phyloP scores from a whole-genome alignment of 2,113 vertebrate species.

The Ochotona curzoniae region DNA sequence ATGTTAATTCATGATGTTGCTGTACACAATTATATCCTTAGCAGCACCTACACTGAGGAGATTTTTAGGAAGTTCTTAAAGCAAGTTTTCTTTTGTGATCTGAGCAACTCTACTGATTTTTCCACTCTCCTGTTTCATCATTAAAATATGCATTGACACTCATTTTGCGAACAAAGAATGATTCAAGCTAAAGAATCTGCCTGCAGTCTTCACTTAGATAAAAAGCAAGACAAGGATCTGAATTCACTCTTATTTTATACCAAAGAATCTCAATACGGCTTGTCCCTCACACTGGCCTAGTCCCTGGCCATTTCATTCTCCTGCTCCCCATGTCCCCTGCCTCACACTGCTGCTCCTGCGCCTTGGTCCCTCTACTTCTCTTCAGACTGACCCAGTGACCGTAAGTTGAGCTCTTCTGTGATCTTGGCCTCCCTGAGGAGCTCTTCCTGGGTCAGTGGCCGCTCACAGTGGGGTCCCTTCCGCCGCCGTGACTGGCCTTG shows the following conservation, averaged over 20 bases:
- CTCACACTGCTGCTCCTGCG: background rate
- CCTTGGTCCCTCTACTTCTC: background rate
- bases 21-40: background rate
- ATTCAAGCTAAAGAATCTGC: background rate
- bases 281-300: background rate
- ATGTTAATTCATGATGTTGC: background rate
- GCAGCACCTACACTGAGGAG: background rate
- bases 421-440: conserved; percentile 96
- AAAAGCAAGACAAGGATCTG: background rate
- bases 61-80: background rate
- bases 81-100: background rate
- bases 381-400: conserved; percentile 91
- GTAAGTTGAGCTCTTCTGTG: conserved; percentile 95
- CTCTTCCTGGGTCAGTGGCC: conserved; percentile 95
- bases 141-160: background rate
- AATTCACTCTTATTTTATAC: background rate
- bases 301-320: background rate
- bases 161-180: conserved; percentile 18
- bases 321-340: background rate
- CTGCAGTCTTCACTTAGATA: background rate
- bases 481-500: conserved; percentile 94
- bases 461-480: conserved; percentile 91
- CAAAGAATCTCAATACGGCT: background rate
- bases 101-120: background rate
- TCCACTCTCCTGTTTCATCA: conserved; percentile 12